Evolutionary conservation across 2,113 vertebrate genomes (phyloP).

Genomic region (Mus spicilegus): DNA sequence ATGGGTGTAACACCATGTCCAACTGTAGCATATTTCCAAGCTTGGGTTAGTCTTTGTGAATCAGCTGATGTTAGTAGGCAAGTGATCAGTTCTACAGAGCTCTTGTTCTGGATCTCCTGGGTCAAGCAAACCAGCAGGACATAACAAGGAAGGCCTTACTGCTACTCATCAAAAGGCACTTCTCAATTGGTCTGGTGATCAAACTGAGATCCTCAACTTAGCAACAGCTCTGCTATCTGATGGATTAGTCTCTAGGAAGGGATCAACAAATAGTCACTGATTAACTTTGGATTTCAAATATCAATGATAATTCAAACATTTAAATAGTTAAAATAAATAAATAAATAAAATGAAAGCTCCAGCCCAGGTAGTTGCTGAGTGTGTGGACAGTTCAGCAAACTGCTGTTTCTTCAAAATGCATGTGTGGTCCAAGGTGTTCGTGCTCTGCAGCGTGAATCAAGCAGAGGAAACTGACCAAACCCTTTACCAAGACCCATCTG

Average conservation of each 20-base stretch:
- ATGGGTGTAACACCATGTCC: not conserved
- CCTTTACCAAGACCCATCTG: not conserved
- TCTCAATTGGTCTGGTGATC: not conserved
- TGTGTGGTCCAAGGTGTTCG: not conserved
- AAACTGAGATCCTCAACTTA: not conserved
- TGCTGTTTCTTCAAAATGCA: not conserved
- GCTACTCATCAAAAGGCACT: not conserved
- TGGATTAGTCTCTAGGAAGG: not conserved
- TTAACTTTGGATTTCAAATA: conserved; percentile 24
- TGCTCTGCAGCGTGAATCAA: not conserved
- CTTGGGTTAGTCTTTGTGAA: not conserved
- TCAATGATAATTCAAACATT: not conserved
- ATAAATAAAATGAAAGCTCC: not conserved
- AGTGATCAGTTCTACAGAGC: not conserved
- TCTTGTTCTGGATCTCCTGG: not conserved
- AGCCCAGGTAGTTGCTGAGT: not conserved
- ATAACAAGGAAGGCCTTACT: not conserved
- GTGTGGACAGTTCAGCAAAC: not conserved
- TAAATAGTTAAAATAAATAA: conserved; percentile 12
- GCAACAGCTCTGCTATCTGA: not conserved
- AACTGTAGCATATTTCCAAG: not conserved
- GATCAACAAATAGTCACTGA: not conserved
- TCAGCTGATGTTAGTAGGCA: not conserved
- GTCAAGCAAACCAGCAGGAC: not conserved
- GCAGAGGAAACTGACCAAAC: not conserved